These are phyloP conservation scores for Platygyra sinensis DNA, from an alignment of 64 coral and sea anemone genomes.

Conservation along the genomic window DNA sequence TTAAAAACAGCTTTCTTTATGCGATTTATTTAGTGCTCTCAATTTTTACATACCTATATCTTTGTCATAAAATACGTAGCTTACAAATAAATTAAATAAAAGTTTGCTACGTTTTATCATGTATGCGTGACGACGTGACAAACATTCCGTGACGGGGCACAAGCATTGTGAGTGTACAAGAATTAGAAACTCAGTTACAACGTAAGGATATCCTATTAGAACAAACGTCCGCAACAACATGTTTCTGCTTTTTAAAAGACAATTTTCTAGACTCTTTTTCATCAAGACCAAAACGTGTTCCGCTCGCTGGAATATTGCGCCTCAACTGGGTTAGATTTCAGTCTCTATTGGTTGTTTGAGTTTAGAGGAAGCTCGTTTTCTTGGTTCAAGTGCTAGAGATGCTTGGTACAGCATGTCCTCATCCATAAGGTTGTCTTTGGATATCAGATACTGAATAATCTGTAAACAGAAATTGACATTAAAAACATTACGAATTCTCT, in stretches of 20 bases:
- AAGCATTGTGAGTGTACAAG: too few species aligned
- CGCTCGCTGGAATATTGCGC: not conserved
- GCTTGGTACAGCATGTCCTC: slow-evolving; percentile 89
- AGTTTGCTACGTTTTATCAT: too few species aligned
- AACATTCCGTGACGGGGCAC: too few species aligned
- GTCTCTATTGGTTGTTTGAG: slow-evolving; percentile 52
- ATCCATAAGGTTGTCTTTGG: slow-evolving; percentile 77
- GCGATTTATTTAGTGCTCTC: not conserved
- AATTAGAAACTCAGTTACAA: too few species aligned
- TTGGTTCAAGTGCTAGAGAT: slow-evolving; percentile 81
- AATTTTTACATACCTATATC: too few species aligned
- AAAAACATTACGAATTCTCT: too few species aligned
- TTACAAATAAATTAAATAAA: too few species aligned
- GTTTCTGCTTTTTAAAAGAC: too few species aligned
- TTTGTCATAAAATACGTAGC: too few species aligned
- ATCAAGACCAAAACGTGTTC: not conserved
- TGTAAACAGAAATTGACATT: slow-evolving; percentile 1
- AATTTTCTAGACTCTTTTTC: not conserved
- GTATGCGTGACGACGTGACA: too few species aligned
- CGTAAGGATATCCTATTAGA: too few species aligned
- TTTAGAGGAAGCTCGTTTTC: slow-evolving; percentile 80
- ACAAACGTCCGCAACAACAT: too few species aligned
- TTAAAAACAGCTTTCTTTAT: not conserved
- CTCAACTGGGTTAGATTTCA: slow-evolving; percentile 23
- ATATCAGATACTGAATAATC: slow-evolving; percentile 80